These are phyloP conservation scores for Lophura nycthemera DNA, from an alignment of 2,113 vertebrate genomes.

Conservation along the genomic window DNA sequence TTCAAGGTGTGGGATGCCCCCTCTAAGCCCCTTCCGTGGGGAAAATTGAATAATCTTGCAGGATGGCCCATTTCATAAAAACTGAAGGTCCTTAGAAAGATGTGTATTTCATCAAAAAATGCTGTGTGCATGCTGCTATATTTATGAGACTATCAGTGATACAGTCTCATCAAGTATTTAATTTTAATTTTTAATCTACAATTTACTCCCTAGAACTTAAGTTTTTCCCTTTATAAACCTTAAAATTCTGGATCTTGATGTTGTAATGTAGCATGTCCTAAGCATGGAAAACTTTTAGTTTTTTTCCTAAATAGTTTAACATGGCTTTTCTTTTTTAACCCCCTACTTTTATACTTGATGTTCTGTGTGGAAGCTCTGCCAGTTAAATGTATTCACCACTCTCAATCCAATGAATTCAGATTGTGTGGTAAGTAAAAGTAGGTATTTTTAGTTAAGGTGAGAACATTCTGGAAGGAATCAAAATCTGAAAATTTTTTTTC, in stretches of 20 bases:
- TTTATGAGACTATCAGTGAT: neutral
- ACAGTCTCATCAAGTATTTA: neutral
- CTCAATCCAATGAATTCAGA: neutral
- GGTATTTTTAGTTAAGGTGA: neutral
- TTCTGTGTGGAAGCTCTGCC: neutral
- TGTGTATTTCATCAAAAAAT: neutral
- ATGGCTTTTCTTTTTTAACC: neutral
- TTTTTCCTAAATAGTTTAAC: neutral
- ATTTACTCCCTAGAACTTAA: neutral
- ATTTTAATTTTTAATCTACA: neutral
- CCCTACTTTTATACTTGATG: neutral
- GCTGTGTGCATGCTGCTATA: neutral
- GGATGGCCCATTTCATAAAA: neutral
- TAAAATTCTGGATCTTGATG: neutral
- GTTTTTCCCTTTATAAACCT: neutral
- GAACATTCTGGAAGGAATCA: neutral
- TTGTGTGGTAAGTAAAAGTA: neutral
- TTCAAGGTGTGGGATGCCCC: neutral
- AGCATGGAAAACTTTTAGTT: neutral
- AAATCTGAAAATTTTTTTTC: neutral
- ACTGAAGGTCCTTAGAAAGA: neutral
- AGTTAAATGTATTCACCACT: neutral
- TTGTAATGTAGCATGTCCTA: neutral
- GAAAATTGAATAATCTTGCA: neutral
- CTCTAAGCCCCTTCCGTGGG: accelerated